phyloP scores from a whole-genome alignment of 1,140 invertebrate species.

The Platorchestia sp. region DNA sequence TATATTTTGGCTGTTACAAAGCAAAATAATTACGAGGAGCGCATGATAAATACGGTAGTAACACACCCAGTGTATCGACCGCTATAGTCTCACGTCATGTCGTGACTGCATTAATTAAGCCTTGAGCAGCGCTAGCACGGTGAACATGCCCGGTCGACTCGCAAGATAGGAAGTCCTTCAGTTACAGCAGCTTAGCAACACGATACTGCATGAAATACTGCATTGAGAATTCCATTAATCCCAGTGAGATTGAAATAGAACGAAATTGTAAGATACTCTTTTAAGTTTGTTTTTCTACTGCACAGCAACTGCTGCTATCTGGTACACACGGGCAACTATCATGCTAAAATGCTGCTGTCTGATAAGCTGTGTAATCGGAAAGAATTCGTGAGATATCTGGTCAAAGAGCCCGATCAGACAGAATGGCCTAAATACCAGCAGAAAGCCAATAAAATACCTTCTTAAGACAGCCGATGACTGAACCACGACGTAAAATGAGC shows the following conservation, averaged over 20 bases:
- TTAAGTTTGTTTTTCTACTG: not conserved
- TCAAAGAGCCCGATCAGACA: not conserved
- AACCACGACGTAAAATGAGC: not conserved
- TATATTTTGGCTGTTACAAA: too few relatives aligned
- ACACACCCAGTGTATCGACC: too few relatives aligned
- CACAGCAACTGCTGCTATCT: not conserved
- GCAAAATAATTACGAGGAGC: too few relatives aligned
- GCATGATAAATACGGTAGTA: too few relatives aligned
- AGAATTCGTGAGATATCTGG: not conserved
- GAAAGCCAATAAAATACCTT: not conserved
- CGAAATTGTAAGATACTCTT: not conserved
- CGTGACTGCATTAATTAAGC: too few relatives aligned
- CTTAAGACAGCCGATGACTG: not conserved
- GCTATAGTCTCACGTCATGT: too few relatives aligned
- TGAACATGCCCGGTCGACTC: not conserved
- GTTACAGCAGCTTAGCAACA: not conserved
- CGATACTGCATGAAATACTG: not conserved
- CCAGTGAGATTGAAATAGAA: not conserved
- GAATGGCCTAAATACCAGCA: not conserved
- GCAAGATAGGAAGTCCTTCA: not conserved
- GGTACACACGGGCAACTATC: not conserved
- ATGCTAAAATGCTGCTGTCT: not conserved
- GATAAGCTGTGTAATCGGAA: not conserved
- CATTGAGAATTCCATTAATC: not conserved
- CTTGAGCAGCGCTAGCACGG: too few relatives aligned